Percentiles rank a stretch among this genome's conserved stretches.
phyloP scores from a whole-genome alignment of 2,888 invertebrate species.

The Lasiommata megera region DNA sequence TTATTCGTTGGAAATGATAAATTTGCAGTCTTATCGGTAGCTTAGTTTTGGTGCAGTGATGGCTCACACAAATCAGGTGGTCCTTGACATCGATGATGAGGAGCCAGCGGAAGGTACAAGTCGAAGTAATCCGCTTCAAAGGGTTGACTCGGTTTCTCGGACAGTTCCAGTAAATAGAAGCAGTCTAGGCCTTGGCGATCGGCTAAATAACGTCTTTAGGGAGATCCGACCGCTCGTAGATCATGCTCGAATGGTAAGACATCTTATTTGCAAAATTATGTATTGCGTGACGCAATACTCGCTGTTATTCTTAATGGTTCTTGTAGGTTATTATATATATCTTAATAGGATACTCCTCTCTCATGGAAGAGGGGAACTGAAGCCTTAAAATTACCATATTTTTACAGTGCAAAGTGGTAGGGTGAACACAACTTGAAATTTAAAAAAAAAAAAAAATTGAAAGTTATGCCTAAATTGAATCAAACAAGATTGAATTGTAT shows the following conservation, averaged over 20 bases:
- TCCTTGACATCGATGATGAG: conserved; percentile 66
- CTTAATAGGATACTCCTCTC: too few relatives aligned
- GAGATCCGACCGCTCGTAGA: conserved; percentile 85
- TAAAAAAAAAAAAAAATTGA: too few relatives aligned
- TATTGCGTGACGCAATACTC: conserved; percentile 24
- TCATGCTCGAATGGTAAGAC: conserved; percentile 78
- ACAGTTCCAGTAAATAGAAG: conserved; percentile 52
- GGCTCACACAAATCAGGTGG: conserved; percentile 71
- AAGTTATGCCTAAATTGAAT: too few relatives aligned
- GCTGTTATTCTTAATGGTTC: neutral
- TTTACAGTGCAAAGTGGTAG: too few relatives aligned
- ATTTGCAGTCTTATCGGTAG: conserved; percentile 14
- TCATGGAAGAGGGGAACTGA: too few relatives aligned
- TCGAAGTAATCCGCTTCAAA: conserved; percentile 53
- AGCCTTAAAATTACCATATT: too few relatives aligned
- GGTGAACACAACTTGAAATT: too few relatives aligned
- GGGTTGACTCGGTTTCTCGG: conserved; percentile 61
- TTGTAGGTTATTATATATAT: conserved; percentile 2
- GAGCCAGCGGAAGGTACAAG: conserved; percentile 51
- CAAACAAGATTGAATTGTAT: too few relatives aligned
- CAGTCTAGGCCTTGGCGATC: conserved; percentile 67
- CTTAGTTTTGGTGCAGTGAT: conserved; percentile 40
- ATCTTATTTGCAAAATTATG: conserved; percentile 1
- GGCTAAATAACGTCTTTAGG: conserved; percentile 75
- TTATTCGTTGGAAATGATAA: conserved; percentile 44